Conservation (phyloP, 2,113 vertebrate genomes). For the Dasyurus viverrinus region DNA sequence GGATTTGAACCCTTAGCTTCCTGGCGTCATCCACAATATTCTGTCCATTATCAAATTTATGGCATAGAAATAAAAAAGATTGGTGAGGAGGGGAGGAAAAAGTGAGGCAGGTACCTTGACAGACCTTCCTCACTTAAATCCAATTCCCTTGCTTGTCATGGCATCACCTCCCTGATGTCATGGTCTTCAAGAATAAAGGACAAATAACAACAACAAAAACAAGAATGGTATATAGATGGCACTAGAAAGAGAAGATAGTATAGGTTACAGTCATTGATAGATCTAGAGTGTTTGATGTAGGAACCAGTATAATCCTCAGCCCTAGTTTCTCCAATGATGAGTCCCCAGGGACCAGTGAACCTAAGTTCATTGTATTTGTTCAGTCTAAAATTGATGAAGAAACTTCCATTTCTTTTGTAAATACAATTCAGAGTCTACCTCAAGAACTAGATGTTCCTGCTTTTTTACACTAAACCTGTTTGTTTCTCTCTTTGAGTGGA, state of each 20-base stretch:
- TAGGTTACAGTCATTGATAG: not conserved
- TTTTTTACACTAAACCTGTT: not conserved
- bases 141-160: too few species aligned
- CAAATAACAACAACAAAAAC: too few species aligned
- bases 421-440: not conserved
- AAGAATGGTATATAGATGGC: not conserved
- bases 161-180: too few species aligned
- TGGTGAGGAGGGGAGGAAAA: too few species aligned
- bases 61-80: too few species aligned
- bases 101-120: too few species aligned
- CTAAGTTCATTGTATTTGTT: not conserved
- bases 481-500: not conserved
- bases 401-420: slow-evolving; percentile 16
- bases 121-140: too few species aligned
- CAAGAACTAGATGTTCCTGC: not conserved
- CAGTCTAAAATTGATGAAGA: not conserved
- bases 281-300: not conserved
- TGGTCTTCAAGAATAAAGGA: too few species aligned
- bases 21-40: not conserved
- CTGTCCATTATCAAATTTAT: not conserved
- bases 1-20: not conserved
- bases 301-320: not conserved
- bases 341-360: not conserved
- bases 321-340: not conserved
- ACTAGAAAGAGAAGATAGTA: not conserved